Conservation (phyloP, 2,888 invertebrate genomes). For the Coremacera marginata region DNA sequence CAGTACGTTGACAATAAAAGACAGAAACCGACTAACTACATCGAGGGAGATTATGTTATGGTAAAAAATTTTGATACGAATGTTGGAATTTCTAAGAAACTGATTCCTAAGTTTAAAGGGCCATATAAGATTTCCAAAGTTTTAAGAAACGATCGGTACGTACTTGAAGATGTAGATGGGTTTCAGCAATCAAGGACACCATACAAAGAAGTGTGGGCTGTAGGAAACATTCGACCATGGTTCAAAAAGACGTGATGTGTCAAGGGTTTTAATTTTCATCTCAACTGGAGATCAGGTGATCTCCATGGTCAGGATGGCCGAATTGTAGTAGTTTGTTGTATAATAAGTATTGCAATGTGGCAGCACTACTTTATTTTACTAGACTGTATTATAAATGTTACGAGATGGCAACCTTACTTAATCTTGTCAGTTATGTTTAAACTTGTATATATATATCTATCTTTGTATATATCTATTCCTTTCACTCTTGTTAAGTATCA, state of each 20-base stretch:
- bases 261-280: no score
- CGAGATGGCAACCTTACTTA: no score
- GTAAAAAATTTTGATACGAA: background rate
- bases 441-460: no score
- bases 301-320: no score
- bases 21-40: background rate
- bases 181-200: background rate
- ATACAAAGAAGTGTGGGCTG: slow-evolving; percentile 10
- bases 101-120: background rate
- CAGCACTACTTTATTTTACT: no score
- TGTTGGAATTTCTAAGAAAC: background rate
- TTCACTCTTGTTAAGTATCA: no score
- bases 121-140: background rate
- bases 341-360: no score
- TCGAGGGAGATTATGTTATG: background rate
- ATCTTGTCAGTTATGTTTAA: no score
- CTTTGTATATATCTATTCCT: no score
- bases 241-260: background rate
- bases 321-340: no score
- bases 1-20: background rate
- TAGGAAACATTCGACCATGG: background rate
- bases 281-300: no score
- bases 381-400: no score
- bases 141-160: slow-evolving; percentile 11
- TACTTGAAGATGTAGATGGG: background rate